A percentile compares a stretch with the other conserved stretches of the same genome.
Evolutionary conservation across 2,888 invertebrate genomes (phyloP).

Genomic region (Hirtodrosophila alboralis): DNA sequence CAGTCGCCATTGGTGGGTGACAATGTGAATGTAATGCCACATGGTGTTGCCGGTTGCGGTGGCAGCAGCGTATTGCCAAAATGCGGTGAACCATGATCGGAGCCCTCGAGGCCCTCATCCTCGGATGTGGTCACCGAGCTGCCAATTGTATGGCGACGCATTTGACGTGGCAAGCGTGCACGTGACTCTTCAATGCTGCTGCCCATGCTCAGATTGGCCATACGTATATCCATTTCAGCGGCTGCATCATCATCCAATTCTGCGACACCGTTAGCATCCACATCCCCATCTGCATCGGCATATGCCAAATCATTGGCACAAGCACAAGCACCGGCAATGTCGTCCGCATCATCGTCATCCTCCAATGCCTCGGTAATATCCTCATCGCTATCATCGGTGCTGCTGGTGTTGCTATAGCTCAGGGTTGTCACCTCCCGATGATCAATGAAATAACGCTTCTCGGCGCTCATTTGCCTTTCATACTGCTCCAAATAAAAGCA

Average conservation of each 20-base stretch:
- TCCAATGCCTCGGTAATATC: constrained; percentile 61
- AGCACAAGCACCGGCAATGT: constrained; percentile 60
- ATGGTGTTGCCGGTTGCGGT: constrained; percentile 85
- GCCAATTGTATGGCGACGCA: constrained; percentile 81
- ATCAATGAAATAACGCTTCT: constrained; percentile 82
- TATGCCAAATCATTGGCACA: constrained; percentile 26
- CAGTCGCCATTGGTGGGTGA: constrained; percentile 86
- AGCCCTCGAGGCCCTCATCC: constrained; percentile 84
- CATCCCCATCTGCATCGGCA: constrained; percentile 71
- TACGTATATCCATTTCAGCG: constrained; percentile 66
- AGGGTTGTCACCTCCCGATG: constrained; percentile 82
- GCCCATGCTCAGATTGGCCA: constrained; percentile 70
- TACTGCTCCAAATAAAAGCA: constrained; percentile 91
- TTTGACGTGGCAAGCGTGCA: constrained; percentile 74
- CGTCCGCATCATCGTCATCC: constrained; percentile 72
- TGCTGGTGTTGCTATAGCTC: constrained; percentile 85
- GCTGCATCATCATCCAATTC: constrained; percentile 79
- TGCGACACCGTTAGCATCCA: constrained; percentile 32
- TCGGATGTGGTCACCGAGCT: constrained; percentile 83
- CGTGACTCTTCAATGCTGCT: constrained; percentile 79
- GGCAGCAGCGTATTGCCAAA: constrained; percentile 84
- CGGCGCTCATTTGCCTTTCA: constrained; percentile 85
- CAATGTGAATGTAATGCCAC: constrained; percentile 87
- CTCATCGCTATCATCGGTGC: constrained; percentile 84
- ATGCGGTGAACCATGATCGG: constrained; percentile 84